phyloP scores from a whole-genome alignment of 2,113 vertebrate genomes.

The Phalacrocorax aristotelis region DNA sequence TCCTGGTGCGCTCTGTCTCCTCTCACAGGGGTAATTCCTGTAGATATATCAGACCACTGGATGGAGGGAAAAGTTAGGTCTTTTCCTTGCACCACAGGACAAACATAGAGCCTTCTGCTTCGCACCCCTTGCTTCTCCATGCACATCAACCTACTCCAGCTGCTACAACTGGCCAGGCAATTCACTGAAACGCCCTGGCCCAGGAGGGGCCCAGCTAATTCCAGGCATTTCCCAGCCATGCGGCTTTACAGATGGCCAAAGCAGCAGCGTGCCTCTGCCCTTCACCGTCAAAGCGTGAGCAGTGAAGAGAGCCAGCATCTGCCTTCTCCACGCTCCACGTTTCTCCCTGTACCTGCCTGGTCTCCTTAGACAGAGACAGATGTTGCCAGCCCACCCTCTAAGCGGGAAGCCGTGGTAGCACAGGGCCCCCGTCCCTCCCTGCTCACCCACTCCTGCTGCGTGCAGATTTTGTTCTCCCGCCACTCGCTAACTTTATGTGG shows the following conservation, averaged over 20 bases:
- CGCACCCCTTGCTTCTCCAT: background rate
- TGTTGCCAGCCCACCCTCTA: background rate
- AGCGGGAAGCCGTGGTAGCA: background rate
- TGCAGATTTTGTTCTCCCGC: background rate
- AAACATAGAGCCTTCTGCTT: background rate
- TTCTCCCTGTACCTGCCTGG: background rate
- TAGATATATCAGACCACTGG: background rate
- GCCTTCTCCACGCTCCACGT: background rate
- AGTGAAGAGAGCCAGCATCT: background rate
- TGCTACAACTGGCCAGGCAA: background rate
- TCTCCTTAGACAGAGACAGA: background rate
- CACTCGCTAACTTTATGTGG: background rate
- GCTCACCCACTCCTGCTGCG: background rate
- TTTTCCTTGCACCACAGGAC: background rate
- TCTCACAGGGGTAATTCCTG: background rate
- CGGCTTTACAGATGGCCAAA: background rate
- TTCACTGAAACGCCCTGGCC: background rate
- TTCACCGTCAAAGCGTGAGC: background rate
- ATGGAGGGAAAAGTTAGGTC: background rate
- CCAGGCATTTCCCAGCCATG: background rate
- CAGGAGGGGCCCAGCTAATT: fast-evolving
- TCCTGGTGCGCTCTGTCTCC: background rate
- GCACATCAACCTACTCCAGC: background rate
- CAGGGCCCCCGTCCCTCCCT: background rate
- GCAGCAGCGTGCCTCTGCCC: background rate